Base-by-base conservation (phyloP, 2,113 vertebrate genomes). In the Istiophorus platypterus region DNA sequence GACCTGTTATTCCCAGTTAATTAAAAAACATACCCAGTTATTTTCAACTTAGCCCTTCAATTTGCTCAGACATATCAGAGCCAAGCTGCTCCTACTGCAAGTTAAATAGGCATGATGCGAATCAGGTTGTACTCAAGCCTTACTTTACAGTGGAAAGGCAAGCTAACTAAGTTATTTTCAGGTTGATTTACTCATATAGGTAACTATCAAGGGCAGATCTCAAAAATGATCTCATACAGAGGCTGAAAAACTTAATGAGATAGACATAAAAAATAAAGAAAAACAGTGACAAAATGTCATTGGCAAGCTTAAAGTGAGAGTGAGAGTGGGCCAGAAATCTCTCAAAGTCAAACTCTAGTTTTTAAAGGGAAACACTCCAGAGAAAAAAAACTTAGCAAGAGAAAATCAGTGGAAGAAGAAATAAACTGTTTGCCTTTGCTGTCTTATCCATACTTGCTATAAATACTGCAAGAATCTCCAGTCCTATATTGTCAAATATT, bases 1-100 rank as follows among this genome's bases (percentile, higher is more conserved):
- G 80, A 90, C 87, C 86, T 80, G 82, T 86, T 89, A 70, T 67
- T 87, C 62, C 67, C 71, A 80, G 66, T 84, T 86, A 85, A 92
- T 89, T 80, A 84, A 76, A 89, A 87, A 84, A 74, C 77, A 64
- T 54, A 77, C 45, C 52, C 26, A 75, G 63, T 84, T 84, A 59
- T 74, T 61, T 62, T 81, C 67, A 69, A 64, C 67, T 76, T 69
- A 68, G 82, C 47, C 42, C 58, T 75, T 68, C 27, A 76, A 24
- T 67, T 75, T 69, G 31, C 59, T 75, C 42, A 54, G 78, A 68
- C 62, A 41, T 29, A 34, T 86, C 69, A 41, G 74, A 72, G 67
- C 57, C 54, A 37, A 45, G 63, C 68, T 62, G 54, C 72, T 80
- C n/a, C 39, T 12, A 74, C 42, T 58, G 73, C 39, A 54, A 62